phyloP scores from a whole-genome alignment of 2,797 vertebrate species.

The Pygocentrus nattereri region DNA sequence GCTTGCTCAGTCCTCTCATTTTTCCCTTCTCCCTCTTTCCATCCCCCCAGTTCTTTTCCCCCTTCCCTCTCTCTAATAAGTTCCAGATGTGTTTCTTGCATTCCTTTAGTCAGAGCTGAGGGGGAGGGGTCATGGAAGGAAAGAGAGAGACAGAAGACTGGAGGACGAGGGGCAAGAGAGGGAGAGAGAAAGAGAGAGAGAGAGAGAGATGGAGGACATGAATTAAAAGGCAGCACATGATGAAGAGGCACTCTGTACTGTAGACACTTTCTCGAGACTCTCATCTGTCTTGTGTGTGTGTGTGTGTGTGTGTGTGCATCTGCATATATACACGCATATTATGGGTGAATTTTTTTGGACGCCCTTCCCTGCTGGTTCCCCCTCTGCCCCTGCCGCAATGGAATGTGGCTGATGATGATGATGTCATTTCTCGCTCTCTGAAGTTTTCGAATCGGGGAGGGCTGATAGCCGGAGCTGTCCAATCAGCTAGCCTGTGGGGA shows the following conservation, averaged over 20 bases:
- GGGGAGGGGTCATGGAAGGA: conserved; percentile 58
- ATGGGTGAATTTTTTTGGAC: conserved; percentile 49
- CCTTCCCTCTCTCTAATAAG: conserved; percentile 78
- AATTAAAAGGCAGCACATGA: conserved; percentile 80
- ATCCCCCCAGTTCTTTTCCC: conserved; percentile 69
- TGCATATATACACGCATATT: conserved; percentile 68
- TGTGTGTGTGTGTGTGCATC: conserved; percentile 43
- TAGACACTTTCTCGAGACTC: conserved; percentile 57
- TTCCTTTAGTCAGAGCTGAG: conserved; percentile 80
- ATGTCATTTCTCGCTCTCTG: conserved; percentile 80
- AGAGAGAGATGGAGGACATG: conserved; percentile 71
- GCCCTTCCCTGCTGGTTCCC: conserved; percentile 49
- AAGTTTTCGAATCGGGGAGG: conserved; percentile 67
- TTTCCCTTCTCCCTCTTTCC: conserved; percentile 60
- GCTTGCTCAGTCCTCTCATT: conserved; percentile 54
- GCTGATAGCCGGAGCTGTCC: conserved; percentile 44
- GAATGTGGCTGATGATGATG: conserved; percentile 82
- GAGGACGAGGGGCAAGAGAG: conserved; percentile 55
- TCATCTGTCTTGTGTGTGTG: conserved; percentile 33
- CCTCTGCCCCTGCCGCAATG: conserved; percentile 68
- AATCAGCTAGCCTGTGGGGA: conserved; percentile 36
- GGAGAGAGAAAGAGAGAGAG: conserved; percentile 55
- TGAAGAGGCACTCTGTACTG: conserved; percentile 71
- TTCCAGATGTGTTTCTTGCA: conserved; percentile 86
- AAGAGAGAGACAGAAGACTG: conserved; percentile 61